These are phyloP conservation scores for Lates japonicus DNA, from an alignment of 2,797 vertebrate species.

Conservation along the genomic window DNA sequence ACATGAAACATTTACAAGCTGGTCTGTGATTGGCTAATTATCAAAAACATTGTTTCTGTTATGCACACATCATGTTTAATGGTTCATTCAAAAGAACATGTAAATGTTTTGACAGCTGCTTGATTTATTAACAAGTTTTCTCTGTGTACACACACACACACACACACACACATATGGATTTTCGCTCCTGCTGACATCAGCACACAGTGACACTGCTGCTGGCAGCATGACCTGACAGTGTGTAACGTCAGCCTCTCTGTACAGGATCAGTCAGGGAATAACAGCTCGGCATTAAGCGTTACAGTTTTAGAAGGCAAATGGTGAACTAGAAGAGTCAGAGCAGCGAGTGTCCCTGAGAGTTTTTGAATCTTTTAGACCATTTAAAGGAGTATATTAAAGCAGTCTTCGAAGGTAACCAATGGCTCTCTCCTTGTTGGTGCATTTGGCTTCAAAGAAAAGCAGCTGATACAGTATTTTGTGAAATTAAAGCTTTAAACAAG, in stretches of 20 bases:
- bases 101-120: conserved; percentile 61
- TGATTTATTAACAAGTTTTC: conserved; percentile 58
- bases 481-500: conserved; percentile 12
- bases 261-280: conserved; percentile 32
- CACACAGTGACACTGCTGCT: conserved; percentile 14
- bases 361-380: neutral
- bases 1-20: neutral
- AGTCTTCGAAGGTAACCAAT: neutral
- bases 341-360: neutral
- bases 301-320: conserved; percentile 12
- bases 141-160: conserved; percentile 39
- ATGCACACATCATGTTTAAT: conserved; percentile 48
- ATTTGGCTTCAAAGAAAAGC: conserved; percentile 22
- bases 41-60: conserved; percentile 38
- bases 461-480: neutral
- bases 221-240: conserved; percentile 17
- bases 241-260: conserved; percentile 44
- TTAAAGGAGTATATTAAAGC: conserved; percentile 11
- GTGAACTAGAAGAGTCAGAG: neutral
- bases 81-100: conserved; percentile 44
- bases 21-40: neutral
- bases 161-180: conserved; percentile 6
- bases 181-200: conserved; percentile 24
- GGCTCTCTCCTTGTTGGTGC: neutral
- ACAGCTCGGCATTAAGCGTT: conserved; percentile 7